Evolutionary conservation across 1,140 invertebrate species (phyloP).

Genomic region (Sycophila sp.): DNA sequence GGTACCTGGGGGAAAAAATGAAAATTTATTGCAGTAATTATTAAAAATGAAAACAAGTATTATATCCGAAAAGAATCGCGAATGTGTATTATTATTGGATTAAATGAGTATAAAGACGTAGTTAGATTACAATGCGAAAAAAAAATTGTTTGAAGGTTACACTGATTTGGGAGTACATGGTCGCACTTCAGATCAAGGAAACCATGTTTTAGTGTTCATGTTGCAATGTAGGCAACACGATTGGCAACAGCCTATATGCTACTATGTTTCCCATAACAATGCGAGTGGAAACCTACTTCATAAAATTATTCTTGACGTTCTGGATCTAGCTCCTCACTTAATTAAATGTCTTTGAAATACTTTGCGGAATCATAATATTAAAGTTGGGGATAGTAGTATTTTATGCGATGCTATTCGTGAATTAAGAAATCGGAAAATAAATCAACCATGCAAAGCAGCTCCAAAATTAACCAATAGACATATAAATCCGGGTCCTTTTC

Average conservation of each 20-base stretch:
- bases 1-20: too few relatives aligned
- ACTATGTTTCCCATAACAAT: background rate
- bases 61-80: background rate
- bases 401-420: slow-evolving; percentile 3
- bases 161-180: background rate
- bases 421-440: background rate
- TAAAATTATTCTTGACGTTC: too few relatives aligned
- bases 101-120: background rate
- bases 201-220: slow-evolving; percentile 13
- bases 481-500: slow-evolving; percentile 23
- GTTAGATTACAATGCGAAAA: background rate
- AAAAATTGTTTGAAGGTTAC: slow-evolving; percentile 10
- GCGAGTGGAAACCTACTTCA: too few relatives aligned
- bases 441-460: slow-evolving; percentile 10
- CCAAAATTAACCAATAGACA: slow-evolving; percentile 37
- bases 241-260: background rate
- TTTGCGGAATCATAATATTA: slow-evolving; percentile 8
- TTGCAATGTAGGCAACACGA: background rate
- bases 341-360: slow-evolving; percentile 34
- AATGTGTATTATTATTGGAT: background rate
- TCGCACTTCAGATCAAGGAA: slow-evolving; percentile 2
- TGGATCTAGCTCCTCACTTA: slow-evolving; percentile 31
- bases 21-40: too few relatives aligned
- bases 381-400: background rate
- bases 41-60: too few relatives aligned